Evolutionary conservation across 2,113 vertebrate species (phyloP).

Genomic region (Grus americana): DNA sequence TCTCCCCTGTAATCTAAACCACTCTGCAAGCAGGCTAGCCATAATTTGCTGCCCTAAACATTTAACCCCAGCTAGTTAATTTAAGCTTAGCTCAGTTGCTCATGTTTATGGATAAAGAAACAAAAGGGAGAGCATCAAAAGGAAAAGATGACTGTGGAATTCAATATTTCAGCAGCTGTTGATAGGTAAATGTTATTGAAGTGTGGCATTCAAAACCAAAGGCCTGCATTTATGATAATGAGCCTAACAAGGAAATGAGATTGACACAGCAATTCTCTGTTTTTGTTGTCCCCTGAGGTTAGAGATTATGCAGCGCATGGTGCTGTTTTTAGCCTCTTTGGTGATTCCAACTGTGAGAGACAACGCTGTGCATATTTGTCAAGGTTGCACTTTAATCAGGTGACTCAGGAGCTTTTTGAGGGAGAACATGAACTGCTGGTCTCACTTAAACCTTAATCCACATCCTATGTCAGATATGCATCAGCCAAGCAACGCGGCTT

Average conservation of each 20-base stretch:
- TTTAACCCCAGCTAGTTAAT: conserved; percentile 73
- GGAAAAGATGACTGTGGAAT: conserved; percentile 74
- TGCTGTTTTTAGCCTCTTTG: conserved; percentile 80
- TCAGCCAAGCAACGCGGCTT: not conserved
- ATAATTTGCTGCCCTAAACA: conserved; percentile 64
- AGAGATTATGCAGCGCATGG: conserved; percentile 75
- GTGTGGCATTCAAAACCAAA: conserved; percentile 69
- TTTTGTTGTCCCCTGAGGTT: conserved; percentile 76
- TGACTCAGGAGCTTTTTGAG: conserved; percentile 67
- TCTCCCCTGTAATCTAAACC: conserved; percentile 62
- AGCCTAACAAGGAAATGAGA: conserved; percentile 78
- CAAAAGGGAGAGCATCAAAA: conserved; percentile 78
- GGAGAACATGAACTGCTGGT: conserved; percentile 20
- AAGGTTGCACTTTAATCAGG: conserved; percentile 66
- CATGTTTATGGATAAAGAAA: conserved; percentile 79
- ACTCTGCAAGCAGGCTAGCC: conserved; percentile 44
- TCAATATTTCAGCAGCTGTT: conserved; percentile 72
- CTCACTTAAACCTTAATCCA: not conserved
- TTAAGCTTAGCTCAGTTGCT: conserved; percentile 72
- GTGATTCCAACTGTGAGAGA: conserved; percentile 78
- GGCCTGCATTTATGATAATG: conserved; percentile 73
- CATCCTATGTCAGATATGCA: not conserved
- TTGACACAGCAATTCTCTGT: conserved; percentile 77
- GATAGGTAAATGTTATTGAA: conserved; percentile 70
- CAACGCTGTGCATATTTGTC: conserved; percentile 74